Base-by-base conservation (phyloP, 1,140 invertebrate species). In the Conopomorpha cramerella region DNA sequence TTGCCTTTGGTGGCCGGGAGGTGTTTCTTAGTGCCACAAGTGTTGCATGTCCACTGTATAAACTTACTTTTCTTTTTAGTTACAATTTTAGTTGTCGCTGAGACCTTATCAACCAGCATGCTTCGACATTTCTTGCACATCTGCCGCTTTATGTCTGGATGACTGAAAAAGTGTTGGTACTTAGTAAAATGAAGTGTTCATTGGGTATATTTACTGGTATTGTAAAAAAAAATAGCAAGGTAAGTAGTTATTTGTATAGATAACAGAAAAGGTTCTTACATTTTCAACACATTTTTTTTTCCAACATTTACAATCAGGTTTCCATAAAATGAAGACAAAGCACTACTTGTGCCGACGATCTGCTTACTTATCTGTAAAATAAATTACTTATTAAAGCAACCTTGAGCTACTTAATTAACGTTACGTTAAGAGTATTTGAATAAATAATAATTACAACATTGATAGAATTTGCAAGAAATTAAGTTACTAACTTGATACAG, bases 211-310 rank as follows among this genome's bases (percentile, higher is more conserved):
- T 13, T 28, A 38, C n/a, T 23, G 19, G 10, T 23, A 23, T 23
- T 23, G 10, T 23, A 23, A 23, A 23, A 23, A n/a, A 4, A 23
- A 23, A 23, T 23, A 10, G 17, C 17, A 6, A 4, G 13, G 10
- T 14, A 39, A 39, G 18, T n/a, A 37, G 34, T 12, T 28, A 7
- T 46, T 13, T 35, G 23, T 25, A 45, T 36, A 34, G 31, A 11
- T 39, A 74, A n/a, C n/a, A n/a, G n/a, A n/a, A n/a, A n/a, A n/a
- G n/a, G n/a, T n/a, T n/a, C 73, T 74, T 63, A 82, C 80, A 83
- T 71, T 76, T 80, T 76, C 34, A 80, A 55, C 10, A 83, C 81
- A 46, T 72, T 71, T 46, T 81, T 83, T 50, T 81, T 82, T 2
- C 79, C 78, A 30, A 83, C 52, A 52, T 62, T 77, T 12, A 79